Evolutionary conservation across 2,113 vertebrate species (phyloP).

Genomic region (Ceyx melanurus): DNA sequence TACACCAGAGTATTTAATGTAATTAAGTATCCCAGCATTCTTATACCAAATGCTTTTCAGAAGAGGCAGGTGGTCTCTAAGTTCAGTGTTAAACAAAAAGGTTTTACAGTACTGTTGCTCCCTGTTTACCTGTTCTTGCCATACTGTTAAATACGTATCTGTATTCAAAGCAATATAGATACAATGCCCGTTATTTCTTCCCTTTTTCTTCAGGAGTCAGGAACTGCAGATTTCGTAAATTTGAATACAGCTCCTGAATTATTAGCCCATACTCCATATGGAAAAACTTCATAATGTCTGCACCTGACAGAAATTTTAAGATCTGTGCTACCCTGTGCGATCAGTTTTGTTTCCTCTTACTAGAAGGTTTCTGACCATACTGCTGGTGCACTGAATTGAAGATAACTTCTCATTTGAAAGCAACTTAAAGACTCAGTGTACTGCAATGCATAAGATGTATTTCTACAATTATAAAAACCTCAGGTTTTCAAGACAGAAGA

Average conservation of each 20-base stretch:
- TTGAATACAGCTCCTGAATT: not conserved
- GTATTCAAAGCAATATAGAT: not conserved
- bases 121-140: not conserved
- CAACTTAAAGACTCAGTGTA: not conserved
- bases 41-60: not conserved
- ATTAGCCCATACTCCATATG: not conserved
- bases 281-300: not conserved
- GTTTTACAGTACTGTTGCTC: not conserved
- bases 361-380: not conserved
- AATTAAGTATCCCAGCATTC: not conserved
- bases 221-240: not conserved
- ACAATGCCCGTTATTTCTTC: not conserved
- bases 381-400: not conserved
- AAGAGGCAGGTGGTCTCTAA: not conserved
- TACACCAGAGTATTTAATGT: not conserved
- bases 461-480: not conserved
- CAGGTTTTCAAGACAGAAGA: too few relatives aligned
- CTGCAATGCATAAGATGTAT: not conserved
- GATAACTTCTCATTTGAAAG: not conserved
- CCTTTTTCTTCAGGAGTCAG: not conserved
- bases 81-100: not conserved
- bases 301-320: not conserved
- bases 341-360: not conserved
- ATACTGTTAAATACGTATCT: too few relatives aligned
- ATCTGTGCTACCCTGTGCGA: not conserved